Conservation (phyloP, 2,113 vertebrate species). For the Mungos mungo region DNA sequence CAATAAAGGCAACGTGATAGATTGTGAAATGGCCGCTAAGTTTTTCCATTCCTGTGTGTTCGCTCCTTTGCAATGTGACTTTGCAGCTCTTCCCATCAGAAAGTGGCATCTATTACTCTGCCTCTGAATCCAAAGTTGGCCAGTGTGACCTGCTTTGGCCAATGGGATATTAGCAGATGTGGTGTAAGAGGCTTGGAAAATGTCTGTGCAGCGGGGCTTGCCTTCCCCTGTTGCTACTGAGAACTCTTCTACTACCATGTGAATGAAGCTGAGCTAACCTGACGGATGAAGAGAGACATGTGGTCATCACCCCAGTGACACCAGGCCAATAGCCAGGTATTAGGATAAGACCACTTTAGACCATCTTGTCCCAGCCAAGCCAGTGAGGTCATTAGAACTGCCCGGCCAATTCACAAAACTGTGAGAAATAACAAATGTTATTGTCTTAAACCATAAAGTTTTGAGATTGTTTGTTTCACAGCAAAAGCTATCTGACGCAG, state of each 20-base stretch:
- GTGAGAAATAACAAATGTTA: not conserved
- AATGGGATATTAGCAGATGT: not conserved
- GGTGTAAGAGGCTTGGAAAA: not conserved
- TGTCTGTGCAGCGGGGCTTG: not conserved
- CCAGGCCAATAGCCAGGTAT: not conserved
- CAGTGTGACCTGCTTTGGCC: not conserved
- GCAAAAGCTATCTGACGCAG: not conserved
- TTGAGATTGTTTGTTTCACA: not conserved
- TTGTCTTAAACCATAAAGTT: not conserved
- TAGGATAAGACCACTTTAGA: not conserved
- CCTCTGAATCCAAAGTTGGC: not conserved
- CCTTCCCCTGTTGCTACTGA: not conserved
- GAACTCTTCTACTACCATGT: not conserved
- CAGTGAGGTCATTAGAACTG: not conserved
- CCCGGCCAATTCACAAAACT: not conserved
- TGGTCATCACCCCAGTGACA: not conserved
- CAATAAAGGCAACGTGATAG: not conserved
- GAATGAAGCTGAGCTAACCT: not conserved
- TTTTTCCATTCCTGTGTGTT: not conserved
- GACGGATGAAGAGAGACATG: not conserved
- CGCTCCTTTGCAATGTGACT: not conserved
- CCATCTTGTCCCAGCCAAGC: not conserved
- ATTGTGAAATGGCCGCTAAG: not conserved
- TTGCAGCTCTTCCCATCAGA: not conserved
- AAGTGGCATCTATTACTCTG: not conserved